Conservation (phyloP, 2,113 vertebrate species). For the Zeus faber region DNA sequence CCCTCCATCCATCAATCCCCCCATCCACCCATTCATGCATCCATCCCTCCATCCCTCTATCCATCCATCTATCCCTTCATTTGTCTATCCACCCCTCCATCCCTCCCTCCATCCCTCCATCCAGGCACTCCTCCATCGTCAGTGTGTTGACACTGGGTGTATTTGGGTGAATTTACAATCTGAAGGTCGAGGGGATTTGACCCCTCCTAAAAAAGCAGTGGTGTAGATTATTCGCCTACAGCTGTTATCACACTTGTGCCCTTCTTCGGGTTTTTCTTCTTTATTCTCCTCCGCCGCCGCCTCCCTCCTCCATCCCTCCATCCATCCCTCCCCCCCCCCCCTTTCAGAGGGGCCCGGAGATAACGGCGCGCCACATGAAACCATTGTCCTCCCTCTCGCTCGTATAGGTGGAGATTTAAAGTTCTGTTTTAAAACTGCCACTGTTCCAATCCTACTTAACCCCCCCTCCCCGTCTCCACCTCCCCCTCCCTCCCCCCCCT, state of each 20-base stretch:
- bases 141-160: not conserved
- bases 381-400: conserved; percentile 59
- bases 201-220: conserved; percentile 49
- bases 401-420: conserved; percentile 76
- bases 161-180: conserved; percentile 51
- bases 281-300: conserved; percentile 52
- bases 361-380: conserved; percentile 63
- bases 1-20: conserved; percentile 53
- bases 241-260: conserved; percentile 68
- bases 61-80: conserved; percentile 52
- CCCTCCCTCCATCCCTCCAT: conserved; percentile 26
- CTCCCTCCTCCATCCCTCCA: not conserved
- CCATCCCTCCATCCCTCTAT: conserved; percentile 45
- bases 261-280: conserved; percentile 63
- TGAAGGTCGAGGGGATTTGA: conserved; percentile 57
- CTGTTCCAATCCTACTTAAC: conserved; percentile 75
- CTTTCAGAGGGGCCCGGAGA: conserved; percentile 60
- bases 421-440: conserved; percentile 74
- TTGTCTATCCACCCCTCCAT: conserved; percentile 26
- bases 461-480: conserved; percentile 40
- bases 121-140: conserved; percentile 22
- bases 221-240: conserved; percentile 65
- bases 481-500: conserved; percentile 41
- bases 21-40: conserved; percentile 42
- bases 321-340: not conserved